A percentile compares a stretch with the other conserved stretches of the same genome.
phyloP scores from a whole-genome alignment of 1,140 invertebrate species.

The Amyelois transitella region DNA sequence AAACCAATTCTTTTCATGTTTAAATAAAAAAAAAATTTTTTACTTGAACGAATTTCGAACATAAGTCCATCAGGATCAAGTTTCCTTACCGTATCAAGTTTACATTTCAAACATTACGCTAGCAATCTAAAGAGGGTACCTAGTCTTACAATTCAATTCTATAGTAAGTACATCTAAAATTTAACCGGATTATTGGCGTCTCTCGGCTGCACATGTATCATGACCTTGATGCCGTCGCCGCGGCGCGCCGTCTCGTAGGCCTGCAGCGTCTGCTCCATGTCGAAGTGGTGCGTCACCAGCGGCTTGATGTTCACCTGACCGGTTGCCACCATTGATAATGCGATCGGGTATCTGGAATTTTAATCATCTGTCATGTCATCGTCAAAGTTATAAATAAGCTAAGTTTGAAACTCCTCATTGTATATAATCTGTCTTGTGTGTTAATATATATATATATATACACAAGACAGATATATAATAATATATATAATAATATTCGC shows the following conservation, averaged over 20 bases:
- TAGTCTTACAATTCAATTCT: not conserved
- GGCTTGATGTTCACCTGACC: conserved; percentile 91
- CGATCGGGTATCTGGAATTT: conserved; percentile 84
- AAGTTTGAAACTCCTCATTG: too few relatives aligned
- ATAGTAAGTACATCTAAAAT: conserved; percentile 16
- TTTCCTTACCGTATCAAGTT: too few relatives aligned
- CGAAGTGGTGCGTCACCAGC: conserved; percentile 93
- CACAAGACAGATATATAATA: too few relatives aligned
- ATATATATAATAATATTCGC: too few relatives aligned
- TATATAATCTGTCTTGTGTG: too few relatives aligned
- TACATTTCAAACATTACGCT: not conserved
- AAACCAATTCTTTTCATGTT: too few relatives aligned
- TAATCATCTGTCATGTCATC: not conserved
- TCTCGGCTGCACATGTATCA: conserved; percentile 86
- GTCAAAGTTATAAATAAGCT: too few relatives aligned
- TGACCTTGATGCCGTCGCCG: conserved; percentile 88
- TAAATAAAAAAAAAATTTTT: too few relatives aligned
- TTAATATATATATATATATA: too few relatives aligned
- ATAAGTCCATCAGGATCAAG: too few relatives aligned
- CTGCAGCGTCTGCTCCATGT: conserved; percentile 86
- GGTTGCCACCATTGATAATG: conserved; percentile 87
- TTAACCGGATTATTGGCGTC: conserved; percentile 69
- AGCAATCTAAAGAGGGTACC: too few relatives aligned
- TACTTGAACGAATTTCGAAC: too few relatives aligned
- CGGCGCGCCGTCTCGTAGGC: conserved; percentile 90